Conservation (phyloP, 2,797 vertebrate species). For the Protonibea diacanthus region DNA sequence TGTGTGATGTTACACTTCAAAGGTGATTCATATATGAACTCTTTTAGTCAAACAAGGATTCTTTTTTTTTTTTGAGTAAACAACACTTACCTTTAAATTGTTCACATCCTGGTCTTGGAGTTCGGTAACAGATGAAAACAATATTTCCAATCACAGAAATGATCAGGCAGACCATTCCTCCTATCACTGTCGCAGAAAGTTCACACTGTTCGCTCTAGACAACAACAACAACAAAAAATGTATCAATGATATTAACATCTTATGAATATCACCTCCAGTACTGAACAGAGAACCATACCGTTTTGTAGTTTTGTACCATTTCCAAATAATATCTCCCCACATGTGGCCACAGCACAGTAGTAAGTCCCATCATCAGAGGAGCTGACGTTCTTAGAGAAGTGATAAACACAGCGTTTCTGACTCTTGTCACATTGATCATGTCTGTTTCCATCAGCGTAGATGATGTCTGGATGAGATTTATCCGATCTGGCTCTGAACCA, state of each 20-base stretch:
- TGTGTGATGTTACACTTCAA: not conserved
- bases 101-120: not conserved
- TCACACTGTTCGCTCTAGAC: not conserved
- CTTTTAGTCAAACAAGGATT: not conserved
- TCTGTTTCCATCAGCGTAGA: constrained; percentile 35
- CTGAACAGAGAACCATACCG: not conserved
- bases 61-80: not conserved
- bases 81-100: constrained; percentile 1
- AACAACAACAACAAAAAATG: not conserved
- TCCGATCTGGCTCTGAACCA: constrained; percentile 34
- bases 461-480: constrained; percentile 25
- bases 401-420: constrained; percentile 52
- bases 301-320: constrained; percentile 5
- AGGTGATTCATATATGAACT: not conserved
- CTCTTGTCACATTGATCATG: constrained; percentile 13
- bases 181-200: not conserved
- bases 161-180: not conserved
- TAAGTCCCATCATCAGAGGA: constrained; percentile 60
- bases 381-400: constrained; percentile 27
- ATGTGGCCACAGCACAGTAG: constrained; percentile 68
- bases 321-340: constrained; percentile 59
- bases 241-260: not conserved
- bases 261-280: too few relatives aligned
- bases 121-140: not conserved
- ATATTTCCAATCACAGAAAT: constrained; percentile 23